A percentile compares a stretch with the other conserved stretches of the same genome.
phyloP scores from a whole-genome alignment of 2,797 vertebrate genomes.

The Synaphobranchus kaupii region DNA sequence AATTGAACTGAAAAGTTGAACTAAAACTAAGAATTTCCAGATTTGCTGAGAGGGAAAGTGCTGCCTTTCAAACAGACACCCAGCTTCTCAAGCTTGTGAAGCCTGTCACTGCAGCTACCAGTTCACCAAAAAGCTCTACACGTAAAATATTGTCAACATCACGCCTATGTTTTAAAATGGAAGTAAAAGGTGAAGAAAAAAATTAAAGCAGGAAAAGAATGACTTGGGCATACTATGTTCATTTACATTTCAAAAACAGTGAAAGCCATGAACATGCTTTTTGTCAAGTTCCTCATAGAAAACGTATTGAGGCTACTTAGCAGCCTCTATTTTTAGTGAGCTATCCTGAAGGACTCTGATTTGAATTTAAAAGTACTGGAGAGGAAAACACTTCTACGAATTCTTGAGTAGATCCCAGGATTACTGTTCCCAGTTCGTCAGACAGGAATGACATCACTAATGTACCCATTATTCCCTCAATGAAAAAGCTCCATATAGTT shows the following conservation, averaged over 20 bases:
- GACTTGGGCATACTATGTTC: not conserved
- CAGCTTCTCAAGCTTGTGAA: not conserved
- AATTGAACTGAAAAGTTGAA: not conserved
- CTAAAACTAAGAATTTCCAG: not conserved
- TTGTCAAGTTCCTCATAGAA: constrained; percentile 3
- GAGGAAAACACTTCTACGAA: constrained; percentile 26
- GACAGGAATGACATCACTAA: constrained; percentile 46
- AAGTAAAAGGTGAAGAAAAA: not conserved
- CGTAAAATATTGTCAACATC: not conserved
- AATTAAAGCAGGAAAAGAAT: not conserved
- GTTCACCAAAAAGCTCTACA: not conserved
- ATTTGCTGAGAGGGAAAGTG: not conserved
- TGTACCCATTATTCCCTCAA: constrained; percentile 23
- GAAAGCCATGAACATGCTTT: constrained; percentile 26
- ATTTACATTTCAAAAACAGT: not conserved
- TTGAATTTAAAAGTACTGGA: constrained; percentile 32
- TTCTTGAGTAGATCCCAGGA: constrained; percentile 31
- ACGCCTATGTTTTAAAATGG: not conserved
- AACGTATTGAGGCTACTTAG: constrained; percentile 22
- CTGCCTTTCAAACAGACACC: not conserved
- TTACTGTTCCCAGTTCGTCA: constrained; percentile 30
- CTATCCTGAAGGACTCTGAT: constrained; percentile 30
- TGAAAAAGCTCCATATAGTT: constrained; percentile 14
- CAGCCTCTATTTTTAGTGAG: constrained; percentile 26
- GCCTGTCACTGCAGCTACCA: not conserved